These are phyloP conservation scores for Megaptera novaeangliae DNA, from an alignment of 2,113 vertebrate species.

Conservation along the genomic window DNA sequence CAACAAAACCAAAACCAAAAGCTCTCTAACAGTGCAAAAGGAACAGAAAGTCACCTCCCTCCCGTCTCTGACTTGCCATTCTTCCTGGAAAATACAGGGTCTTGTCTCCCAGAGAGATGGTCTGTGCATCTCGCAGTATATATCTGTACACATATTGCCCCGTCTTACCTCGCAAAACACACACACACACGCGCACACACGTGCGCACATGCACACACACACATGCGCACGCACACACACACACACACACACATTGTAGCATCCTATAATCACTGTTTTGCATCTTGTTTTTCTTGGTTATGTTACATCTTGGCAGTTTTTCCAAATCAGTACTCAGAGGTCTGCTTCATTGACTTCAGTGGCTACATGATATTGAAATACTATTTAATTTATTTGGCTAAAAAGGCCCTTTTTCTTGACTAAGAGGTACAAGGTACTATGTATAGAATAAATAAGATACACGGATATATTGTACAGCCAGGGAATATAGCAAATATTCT, in stretches of 20 bases:
- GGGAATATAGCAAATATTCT: not conserved
- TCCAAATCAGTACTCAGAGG: not conserved
- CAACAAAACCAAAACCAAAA: not conserved
- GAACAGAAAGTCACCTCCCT: not conserved
- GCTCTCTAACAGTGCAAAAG: not conserved
- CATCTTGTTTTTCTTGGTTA: not conserved
- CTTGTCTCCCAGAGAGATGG: not conserved
- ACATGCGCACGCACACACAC: not conserved
- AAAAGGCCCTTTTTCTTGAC: not conserved
- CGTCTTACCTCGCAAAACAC: not conserved
- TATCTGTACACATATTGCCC: fast-evolving
- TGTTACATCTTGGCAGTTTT: not conserved
- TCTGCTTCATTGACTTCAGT: not conserved
- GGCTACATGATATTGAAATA: not conserved
- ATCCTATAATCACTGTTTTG: not conserved
- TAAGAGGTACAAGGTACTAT: not conserved
- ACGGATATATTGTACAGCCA: not conserved
- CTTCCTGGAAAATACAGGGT: not conserved
- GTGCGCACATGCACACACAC: not conserved
- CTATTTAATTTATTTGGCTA: not conserved
- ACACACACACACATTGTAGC: not conserved
- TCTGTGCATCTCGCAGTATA: not conserved
- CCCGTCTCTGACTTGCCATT: not conserved
- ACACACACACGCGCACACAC: not conserved
- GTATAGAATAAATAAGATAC: not conserved